A percentile compares a stretch with the other conserved stretches of the same genome.
phyloP scores from a whole-genome alignment of 2,797 vertebrate genomes.

The Vireo griseus region DNA sequence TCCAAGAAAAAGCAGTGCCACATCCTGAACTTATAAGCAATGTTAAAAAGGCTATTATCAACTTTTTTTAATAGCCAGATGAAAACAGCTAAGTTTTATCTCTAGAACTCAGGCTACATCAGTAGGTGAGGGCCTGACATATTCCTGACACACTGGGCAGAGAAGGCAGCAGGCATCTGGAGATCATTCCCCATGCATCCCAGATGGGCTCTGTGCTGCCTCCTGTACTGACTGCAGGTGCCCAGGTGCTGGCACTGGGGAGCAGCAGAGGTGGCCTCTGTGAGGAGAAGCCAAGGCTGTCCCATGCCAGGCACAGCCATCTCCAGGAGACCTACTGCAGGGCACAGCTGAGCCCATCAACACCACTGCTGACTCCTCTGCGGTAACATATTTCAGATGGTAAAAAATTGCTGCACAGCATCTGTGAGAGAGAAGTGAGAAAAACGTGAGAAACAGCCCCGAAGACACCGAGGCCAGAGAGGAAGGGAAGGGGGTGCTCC shows the following conservation, averaged over 20 bases:
- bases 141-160: not conserved
- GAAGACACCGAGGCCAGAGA: not conserved
- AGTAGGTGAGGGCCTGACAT: not conserved
- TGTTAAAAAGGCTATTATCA: not conserved
- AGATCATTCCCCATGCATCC: not conserved
- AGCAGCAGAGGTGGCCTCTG: not conserved
- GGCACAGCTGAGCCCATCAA: not conserved
- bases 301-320: not conserved
- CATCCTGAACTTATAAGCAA: not conserved
- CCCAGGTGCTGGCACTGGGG: not conserved
- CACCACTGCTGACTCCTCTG: not conserved
- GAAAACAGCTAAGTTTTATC: not conserved
- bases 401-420: not conserved
- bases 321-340: not conserved
- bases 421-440: not conserved
- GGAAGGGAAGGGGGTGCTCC: not conserved
- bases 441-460: accelerated
- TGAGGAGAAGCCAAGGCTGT: not conserved
- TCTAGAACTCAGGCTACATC: not conserved
- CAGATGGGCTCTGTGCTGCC: not conserved
- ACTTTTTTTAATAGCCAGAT: not conserved
- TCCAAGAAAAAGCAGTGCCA: not conserved
- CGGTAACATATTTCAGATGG: not conserved
- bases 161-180: not conserved
- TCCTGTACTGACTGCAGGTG: not conserved